These are phyloP conservation scores for Contarinia nasturtii DNA, from an alignment of 1,140 invertebrate genomes.

Conservation along the genomic window DNA sequence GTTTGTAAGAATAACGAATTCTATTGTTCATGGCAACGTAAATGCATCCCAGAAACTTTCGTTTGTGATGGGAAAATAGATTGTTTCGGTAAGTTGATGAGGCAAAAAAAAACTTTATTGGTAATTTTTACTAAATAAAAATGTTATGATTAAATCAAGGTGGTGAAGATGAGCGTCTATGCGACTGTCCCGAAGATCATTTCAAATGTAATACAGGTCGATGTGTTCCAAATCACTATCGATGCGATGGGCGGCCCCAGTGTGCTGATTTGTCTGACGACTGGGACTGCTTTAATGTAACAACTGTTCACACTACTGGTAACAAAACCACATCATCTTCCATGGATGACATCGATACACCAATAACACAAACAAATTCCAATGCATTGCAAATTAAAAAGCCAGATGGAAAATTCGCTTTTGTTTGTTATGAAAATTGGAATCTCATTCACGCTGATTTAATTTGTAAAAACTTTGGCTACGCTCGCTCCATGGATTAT, in stretches of 20 bases:
- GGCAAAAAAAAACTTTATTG: neutral
- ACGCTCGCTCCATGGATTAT: constrained; percentile 23
- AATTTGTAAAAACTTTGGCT: constrained; percentile 33
- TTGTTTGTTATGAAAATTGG: constrained; percentile 33
- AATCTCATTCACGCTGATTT: constrained; percentile 29
- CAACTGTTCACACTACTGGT: neutral
- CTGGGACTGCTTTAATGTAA: constrained; percentile 29
- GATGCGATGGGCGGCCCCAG: constrained; percentile 38
- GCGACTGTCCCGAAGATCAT: constrained; percentile 32
- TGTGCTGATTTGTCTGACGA: constrained; percentile 45
- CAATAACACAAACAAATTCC: constrained; percentile 2
- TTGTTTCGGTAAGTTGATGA: constrained; percentile 28
- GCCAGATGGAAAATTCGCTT: constrained; percentile 15
- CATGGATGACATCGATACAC: constrained; percentile 4
- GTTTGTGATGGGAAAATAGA: constrained; percentile 45
- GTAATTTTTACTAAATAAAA: neutral
- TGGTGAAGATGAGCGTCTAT: constrained; percentile 43
- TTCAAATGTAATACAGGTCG: constrained; percentile 37
- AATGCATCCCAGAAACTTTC: constrained; percentile 36
- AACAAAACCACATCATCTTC: constrained; percentile 5
- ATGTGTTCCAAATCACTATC: constrained; percentile 29
- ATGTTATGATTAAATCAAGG: constrained; percentile 10
- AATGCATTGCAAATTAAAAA: constrained; percentile 6
- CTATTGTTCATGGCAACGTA: constrained; percentile 27
- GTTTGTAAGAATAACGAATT: constrained; percentile 34